phyloP scores from a whole-genome alignment of 2,888 invertebrate species.

The Ectemnius continuus region DNA sequence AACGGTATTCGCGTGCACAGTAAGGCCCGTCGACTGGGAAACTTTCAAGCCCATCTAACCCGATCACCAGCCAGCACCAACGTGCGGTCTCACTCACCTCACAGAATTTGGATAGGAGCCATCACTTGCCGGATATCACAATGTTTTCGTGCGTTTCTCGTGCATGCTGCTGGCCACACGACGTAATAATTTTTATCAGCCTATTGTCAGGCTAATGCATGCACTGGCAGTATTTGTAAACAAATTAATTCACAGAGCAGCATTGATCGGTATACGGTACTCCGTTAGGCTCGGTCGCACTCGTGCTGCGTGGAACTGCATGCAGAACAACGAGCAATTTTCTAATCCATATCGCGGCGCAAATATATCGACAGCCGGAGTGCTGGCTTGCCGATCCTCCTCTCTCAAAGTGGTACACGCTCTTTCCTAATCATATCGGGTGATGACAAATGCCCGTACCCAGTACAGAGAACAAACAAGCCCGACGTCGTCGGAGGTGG shows the following conservation, averaged over 20 bases:
- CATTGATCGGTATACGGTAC: conserved; percentile 38
- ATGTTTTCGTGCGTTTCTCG: conserved; percentile 49
- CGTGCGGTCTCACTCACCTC: conserved; percentile 36
- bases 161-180: conserved; percentile 38
- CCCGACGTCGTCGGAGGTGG: too few relatives aligned
- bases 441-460: background rate
- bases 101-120: conserved; percentile 34
- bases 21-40: background rate
- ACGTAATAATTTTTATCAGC: conserved; percentile 21
- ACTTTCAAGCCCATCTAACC: conserved; percentile 28
- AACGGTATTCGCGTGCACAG: background rate
- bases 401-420: background rate
- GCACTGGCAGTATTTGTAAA: conserved; percentile 53
- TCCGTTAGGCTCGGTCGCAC: background rate
- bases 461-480: background rate
- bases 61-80: background rate
- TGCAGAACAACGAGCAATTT: background rate
- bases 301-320: background rate
- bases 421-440: background rate
- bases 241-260: conserved; percentile 38
- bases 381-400: background rate
- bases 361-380: background rate
- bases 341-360: conserved; percentile 5
- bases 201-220: conserved; percentile 45
- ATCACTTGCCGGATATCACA: conserved; percentile 43